phyloP scores from a whole-genome alignment of 2,888 invertebrate genomes.

The Drosophila mettleri region DNA sequence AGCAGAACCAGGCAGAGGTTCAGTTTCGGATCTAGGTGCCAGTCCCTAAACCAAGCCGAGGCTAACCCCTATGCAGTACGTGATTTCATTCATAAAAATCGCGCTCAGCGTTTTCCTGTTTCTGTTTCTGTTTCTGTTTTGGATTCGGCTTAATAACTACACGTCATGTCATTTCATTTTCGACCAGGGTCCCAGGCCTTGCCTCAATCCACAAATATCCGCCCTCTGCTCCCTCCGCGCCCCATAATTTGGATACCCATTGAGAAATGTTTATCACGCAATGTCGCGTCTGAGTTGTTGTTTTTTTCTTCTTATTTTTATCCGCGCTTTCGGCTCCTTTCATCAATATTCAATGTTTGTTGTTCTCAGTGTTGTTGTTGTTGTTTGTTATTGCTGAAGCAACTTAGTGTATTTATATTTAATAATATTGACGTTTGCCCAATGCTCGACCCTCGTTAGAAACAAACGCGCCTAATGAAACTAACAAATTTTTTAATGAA shows the following conservation, averaged over 20 bases:
- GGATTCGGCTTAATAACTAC: constrained; percentile 75
- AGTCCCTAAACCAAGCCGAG: constrained; percentile 5
- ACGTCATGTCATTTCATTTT: constrained; percentile 83
- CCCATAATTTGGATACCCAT: constrained; percentile 46
- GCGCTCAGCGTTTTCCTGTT: constrained; percentile 38
- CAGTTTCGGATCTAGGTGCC: constrained; percentile 31
- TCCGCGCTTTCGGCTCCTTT: constrained; percentile 67
- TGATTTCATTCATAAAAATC: constrained; percentile 77
- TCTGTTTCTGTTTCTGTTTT: constrained; percentile 41
- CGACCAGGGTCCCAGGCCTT: constrained; percentile 35
- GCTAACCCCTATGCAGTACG: constrained; percentile 28
- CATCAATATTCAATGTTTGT: constrained; percentile 49
- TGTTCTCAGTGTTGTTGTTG: background rate
- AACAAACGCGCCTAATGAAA: constrained; percentile 41
- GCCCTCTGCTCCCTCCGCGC: background rate
- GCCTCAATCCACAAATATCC: constrained; percentile 17
- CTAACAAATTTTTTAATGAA: constrained; percentile 39
- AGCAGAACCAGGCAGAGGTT: constrained; percentile 14
- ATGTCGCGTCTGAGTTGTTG: constrained; percentile 69
- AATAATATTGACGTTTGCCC: constrained; percentile 71
- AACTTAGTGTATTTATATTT: constrained; percentile 58
- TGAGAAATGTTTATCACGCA: constrained; percentile 80
- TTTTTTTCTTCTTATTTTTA: constrained; percentile 6
- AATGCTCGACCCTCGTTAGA: constrained; percentile 78
- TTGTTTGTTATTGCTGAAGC: constrained; percentile 23